Conservation (phyloP, 2,797 vertebrate genomes). For the Ciconia nigra region DNA sequence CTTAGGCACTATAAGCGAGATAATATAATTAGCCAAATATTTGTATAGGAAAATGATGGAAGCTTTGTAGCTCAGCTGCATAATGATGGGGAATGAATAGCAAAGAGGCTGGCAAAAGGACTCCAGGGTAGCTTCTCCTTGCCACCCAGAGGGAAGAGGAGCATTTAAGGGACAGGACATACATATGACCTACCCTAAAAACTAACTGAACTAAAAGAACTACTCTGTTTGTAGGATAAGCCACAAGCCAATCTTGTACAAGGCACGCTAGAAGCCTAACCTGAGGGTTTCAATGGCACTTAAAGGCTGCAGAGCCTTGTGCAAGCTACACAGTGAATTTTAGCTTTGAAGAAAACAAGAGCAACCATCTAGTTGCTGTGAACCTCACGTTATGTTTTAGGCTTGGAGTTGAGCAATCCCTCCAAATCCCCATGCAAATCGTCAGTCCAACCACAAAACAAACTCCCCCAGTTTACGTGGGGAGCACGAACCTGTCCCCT, state of each 20-base stretch:
- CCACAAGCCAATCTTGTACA: neutral
- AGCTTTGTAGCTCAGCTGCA: neutral
- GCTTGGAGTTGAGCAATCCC: neutral
- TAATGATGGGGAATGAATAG: neutral
- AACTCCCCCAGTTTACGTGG: neutral
- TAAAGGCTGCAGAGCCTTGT: neutral
- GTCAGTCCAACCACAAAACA: neutral
- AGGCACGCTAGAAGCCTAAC: neutral
- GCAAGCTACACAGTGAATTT: neutral
- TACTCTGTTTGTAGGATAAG: neutral
- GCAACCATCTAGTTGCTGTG: neutral
- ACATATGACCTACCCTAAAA: accelerated
- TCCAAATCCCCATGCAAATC: neutral
- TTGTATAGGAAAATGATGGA: neutral
- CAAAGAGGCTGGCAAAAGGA: neutral
- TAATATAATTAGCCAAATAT: neutral
- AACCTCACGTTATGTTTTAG: neutral
- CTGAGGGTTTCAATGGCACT: neutral
- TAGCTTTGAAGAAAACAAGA: neutral
- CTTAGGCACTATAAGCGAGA: neutral
- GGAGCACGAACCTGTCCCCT: neutral
- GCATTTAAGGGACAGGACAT: neutral
- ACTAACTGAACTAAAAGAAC: neutral
- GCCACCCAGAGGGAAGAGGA: neutral
- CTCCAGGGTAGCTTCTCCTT: neutral